These are phyloP conservation scores for Tyrannus savana DNA, from an alignment of 2,113 vertebrate genomes.

Conservation along the genomic window DNA sequence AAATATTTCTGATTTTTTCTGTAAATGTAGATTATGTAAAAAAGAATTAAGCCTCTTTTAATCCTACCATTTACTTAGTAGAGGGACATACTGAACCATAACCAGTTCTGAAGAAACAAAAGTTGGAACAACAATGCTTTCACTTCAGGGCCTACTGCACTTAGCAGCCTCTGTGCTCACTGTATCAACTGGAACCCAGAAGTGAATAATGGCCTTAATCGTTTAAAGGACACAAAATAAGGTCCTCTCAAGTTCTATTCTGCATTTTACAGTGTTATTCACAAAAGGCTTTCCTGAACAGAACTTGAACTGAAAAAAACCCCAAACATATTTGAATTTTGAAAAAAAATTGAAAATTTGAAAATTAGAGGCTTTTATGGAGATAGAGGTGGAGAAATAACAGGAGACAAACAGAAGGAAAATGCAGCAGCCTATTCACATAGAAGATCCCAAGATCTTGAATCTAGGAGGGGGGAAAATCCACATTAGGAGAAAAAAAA, in stretches of 20 bases:
- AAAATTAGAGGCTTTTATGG: neutral
- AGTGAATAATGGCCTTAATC: neutral
- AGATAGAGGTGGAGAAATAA: neutral
- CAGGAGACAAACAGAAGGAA: neutral
- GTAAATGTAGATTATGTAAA: neutral
- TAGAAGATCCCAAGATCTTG: neutral
- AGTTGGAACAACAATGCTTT: neutral
- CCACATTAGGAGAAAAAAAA: neutral
- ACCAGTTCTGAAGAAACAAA: neutral
- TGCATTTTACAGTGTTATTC: neutral
- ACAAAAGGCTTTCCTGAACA: neutral
- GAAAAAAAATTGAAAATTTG: no score
- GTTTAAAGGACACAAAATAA: neutral
- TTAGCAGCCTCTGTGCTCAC: neutral
- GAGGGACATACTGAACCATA: neutral
- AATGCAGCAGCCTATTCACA: neutral
- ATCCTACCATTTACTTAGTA: neutral
- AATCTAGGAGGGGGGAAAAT: neutral
- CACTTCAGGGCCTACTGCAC: neutral
- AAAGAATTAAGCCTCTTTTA: neutral
- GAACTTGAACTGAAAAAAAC: neutral
- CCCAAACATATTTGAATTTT: neutral
- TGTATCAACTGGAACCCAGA: neutral
- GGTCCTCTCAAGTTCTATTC: neutral
- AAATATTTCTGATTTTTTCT: neutral